Evolutionary conservation across 2,888 invertebrate species (phyloP), one percentile per base, ranked within the genome.

Genomic region (Trichogramma dendrolimi): DNA sequence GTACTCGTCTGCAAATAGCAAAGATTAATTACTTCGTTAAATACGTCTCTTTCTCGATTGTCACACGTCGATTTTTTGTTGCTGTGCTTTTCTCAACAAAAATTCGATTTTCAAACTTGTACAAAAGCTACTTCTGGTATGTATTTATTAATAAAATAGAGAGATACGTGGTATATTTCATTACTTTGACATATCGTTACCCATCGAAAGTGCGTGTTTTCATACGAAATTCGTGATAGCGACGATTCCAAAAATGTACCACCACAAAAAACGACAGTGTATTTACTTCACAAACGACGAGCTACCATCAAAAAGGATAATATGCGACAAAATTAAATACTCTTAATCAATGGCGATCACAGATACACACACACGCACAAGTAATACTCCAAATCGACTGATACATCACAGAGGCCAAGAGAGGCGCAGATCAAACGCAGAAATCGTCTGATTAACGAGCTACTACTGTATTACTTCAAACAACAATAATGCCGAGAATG

Each of bases 1-100:
- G 82, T 74, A 85, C 83, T 79, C 85, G 82, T 82, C 86, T 86
- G 81, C 67, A 83, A 81, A 73, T 41, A 44, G 4, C 7, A 50
- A 51, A 75, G 75, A 71, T 70, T 4, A 50, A 58, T 46, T 27
- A 42, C 3, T 4, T 5, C 5, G 62, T 62, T 58, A 47, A 43
- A 14, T 27, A 40, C 40, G 55, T 43, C 27, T 27, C 27, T 27
- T 27, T 27, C 27, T 27, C 27, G 27, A 27, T 27, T 27, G 27
- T 27, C 27, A 27, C 27, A 27, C 27, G 27, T 27, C 27, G 27
- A 27, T 27, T 27, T 27, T 27, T 27, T 27, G 27, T 3, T 27
- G 27, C 27, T 27, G 27, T 27, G 27, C 27, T 27, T 27, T 27
- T 27, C 27, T 27, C 27, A 27, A 27, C 27, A 27, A 27, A 27